Conservation (phyloP, 2,888 invertebrate genomes). For the Pristionchus exspectatus region DNA sequence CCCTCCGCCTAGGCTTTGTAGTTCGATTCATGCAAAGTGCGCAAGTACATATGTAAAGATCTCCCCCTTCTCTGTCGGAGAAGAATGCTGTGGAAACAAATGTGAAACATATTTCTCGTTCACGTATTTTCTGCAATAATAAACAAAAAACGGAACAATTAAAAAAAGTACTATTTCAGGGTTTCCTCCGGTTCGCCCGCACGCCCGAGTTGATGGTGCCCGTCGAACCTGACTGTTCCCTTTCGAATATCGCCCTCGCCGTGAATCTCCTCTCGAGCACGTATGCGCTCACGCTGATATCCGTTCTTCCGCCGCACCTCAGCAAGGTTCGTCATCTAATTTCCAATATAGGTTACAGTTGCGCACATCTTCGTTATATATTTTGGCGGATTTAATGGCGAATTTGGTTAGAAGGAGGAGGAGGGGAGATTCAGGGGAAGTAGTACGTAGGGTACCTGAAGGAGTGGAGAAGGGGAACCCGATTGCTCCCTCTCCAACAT, state of each 20-base stretch:
- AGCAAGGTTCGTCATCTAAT: background rate
- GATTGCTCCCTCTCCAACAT: background rate
- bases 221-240: conserved; percentile 56
- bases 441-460: too few species aligned
- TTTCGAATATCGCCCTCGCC: conserved; percentile 64
- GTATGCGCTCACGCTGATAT: conserved; percentile 59
- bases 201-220: conserved; percentile 70
- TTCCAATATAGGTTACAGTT: too few species aligned
- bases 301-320: background rate
- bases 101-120: background rate
- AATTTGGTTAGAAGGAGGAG: too few species aligned
- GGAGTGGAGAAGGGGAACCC: too few species aligned
- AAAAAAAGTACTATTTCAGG: conserved; percentile 44
- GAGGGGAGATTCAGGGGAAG: too few species aligned
- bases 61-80: too few species aligned
- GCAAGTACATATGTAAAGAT: too few species aligned
- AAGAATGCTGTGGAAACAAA: too few species aligned
- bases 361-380: too few species aligned
- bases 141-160: background rate
- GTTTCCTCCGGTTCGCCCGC: conserved; percentile 61
- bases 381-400: too few species aligned
- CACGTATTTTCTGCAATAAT: background rate
- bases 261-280: conserved; percentile 64
- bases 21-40: too few species aligned
- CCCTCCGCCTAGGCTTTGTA: too few species aligned